phyloP scores from a whole-genome alignment of 2,797 vertebrate genomes.

The Sebastes hubbsi region DNA sequence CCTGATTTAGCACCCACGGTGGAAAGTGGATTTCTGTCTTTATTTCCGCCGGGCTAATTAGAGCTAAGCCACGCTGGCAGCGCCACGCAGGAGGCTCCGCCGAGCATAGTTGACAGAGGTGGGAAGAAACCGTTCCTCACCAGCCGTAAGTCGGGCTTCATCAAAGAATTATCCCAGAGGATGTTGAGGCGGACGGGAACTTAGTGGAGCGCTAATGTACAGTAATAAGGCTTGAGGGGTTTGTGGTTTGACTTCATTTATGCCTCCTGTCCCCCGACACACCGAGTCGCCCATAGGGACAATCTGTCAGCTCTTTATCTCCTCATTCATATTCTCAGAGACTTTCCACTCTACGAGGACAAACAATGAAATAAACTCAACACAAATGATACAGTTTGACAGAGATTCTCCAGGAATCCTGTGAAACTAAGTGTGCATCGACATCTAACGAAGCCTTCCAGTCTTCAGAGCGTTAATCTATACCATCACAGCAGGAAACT shows the following conservation, averaged over 20 bases:
- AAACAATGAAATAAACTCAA: neutral
- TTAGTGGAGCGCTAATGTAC: slow-evolving; percentile 51
- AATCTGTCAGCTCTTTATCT: slow-evolving; percentile 41
- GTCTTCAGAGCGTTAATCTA: slow-evolving; percentile 18
- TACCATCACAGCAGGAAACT: slow-evolving; percentile 28
- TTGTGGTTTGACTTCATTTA: slow-evolving; percentile 56
- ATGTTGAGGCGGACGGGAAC: slow-evolving; percentile 39
- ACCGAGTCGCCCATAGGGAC: neutral
- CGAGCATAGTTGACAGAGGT: slow-evolving; percentile 43
- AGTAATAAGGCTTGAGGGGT: slow-evolving; percentile 53
- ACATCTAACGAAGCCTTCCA: slow-evolving; percentile 12
- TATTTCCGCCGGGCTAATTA: slow-evolving; percentile 59
- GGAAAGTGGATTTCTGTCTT: slow-evolving; percentile 45
- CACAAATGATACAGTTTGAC: neutral
- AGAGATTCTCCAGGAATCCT: slow-evolving; percentile 11
- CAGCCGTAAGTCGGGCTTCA: slow-evolving; percentile 43
- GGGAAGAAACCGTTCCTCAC: slow-evolving; percentile 30
- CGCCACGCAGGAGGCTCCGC: neutral
- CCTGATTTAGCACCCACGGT: slow-evolving; percentile 47
- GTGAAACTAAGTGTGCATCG: neutral
- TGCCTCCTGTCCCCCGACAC: slow-evolving; percentile 30
- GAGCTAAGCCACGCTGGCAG: slow-evolving; percentile 11
- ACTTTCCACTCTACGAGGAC: slow-evolving; percentile 1
- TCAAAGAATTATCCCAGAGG: slow-evolving; percentile 61
- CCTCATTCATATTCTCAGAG: slow-evolving; percentile 20